These are phyloP conservation scores for Cryptus viduatorius DNA, from an alignment of 2,888 invertebrate genomes.

Conservation along the genomic window DNA sequence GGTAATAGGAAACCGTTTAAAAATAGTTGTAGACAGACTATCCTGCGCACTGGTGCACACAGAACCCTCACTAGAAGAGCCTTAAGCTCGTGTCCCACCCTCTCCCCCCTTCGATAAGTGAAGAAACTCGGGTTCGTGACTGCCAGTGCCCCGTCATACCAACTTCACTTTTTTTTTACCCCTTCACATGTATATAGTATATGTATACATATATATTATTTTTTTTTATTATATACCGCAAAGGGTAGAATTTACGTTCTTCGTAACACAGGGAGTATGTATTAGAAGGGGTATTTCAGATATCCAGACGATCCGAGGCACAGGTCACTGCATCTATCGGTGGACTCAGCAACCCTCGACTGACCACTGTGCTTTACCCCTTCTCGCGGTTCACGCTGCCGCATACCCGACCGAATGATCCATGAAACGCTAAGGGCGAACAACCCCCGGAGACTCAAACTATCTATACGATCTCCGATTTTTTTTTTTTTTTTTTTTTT, in stretches of 20 bases:
- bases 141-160: conserved; percentile 73
- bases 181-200: conserved; percentile 2
- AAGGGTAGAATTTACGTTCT: not conserved
- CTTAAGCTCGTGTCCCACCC: conserved; percentile 16
- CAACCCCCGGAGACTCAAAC: conserved; percentile 21
- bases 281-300: not conserved
- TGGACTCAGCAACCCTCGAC: conserved; percentile 71
- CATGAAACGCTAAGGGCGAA: not conserved
- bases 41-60: conserved; percentile 40
- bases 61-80: not conserved
- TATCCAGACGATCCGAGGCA: conserved; percentile 45
- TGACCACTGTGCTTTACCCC: conserved; percentile 73
- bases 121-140: conserved; percentile 79
- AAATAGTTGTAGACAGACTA: conserved; percentile 77
- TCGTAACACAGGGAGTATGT: not conserved
- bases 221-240: not conserved
- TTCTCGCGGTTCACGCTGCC: conserved; percentile 63
- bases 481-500: conserved; percentile 40
- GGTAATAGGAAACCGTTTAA: conserved; percentile 83
- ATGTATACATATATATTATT: conserved; percentile 6
- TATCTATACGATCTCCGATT: conserved; percentile 30
- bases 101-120: conserved; percentile 37
- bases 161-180: conserved; percentile 59
- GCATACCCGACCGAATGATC: conserved; percentile 47
- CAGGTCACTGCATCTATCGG: conserved; percentile 77